Evolutionary conservation across 2,797 vertebrate genomes (phyloP), one percentile per base, ranked within the genome.

Genomic region (Molossus alvarezi): DNA sequence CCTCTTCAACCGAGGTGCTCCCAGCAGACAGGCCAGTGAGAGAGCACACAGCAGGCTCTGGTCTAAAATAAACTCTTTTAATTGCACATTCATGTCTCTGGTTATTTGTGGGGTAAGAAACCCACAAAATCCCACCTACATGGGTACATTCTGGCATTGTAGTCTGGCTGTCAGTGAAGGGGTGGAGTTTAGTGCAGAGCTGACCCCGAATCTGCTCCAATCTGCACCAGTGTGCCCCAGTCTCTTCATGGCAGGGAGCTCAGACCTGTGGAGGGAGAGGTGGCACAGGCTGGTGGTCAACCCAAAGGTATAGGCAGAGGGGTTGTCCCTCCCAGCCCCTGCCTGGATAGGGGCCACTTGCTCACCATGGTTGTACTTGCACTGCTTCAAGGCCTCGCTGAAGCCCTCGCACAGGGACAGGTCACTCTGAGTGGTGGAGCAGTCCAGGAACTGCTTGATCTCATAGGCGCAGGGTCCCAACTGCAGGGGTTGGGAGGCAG

Each of bases 341-440:
- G 11, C 17, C 1, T 0, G 1, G 2, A 1, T 1, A 1, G 3
- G 10, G 18, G 33, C 21, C 0, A 11, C 6, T 0, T 0, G 1
- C 99, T 99, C 98, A 99, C 99, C 99, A 0, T 98, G 98, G 90
- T 98, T 99, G 71, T 97, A 97, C 95, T 99, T 99, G 99, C 99
- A 99, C 97, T 99, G 99, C 98, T 99, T 99, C 97, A 99, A 98
- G 0, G 98, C 99, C 97, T 99, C 99, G 0, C 97, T 99, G 98
- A 99, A 99, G 94, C 99, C 99, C 97, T 99, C 99, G 0, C 99
- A 99, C 88, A 99, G 85, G 92, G 97, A 98, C 97, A 99, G 98
- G 98, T 99, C 99, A 0, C 92, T 97, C 98, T 99, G 99, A 87
- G 96, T 99, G 79, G 99, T 99, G 0, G 99, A 99, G 29, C 99